Percentiles rank a stretch among this genome's conserved stretches.
Evolutionary conservation across 2,113 vertebrate genomes (phyloP).

Genomic region (Pachyramphus minor): DNA sequence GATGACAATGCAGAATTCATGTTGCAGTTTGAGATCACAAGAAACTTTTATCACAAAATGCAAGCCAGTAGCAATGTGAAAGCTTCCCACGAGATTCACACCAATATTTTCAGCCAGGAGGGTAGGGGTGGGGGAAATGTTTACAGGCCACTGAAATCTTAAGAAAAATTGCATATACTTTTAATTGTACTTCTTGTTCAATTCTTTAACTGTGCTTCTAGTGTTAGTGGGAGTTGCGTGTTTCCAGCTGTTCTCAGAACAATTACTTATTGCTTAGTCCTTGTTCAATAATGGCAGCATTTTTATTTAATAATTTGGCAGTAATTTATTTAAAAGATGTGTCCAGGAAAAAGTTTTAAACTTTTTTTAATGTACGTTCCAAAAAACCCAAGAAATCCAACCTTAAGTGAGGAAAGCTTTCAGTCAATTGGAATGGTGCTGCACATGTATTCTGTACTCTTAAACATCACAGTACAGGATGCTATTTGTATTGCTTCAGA

Average conservation of each 20-base stretch:
- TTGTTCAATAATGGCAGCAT: neutral
- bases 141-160: neutral
- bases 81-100: neutral
- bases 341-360: neutral
- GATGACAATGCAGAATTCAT: neutral
- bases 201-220: neutral
- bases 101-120: neutral
- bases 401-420: neutral
- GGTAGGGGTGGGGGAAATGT: neutral
- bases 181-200: neutral
- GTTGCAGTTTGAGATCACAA: neutral
- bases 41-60: neutral
- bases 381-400: neutral
- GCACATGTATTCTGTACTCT: neutral
- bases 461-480: accelerated
- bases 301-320: neutral
- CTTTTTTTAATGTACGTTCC: neutral
- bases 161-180: neutral
- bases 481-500: neutral
- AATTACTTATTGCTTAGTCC: neutral
- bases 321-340: neutral
- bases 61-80: neutral
- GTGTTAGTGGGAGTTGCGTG: neutral
- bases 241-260: neutral
- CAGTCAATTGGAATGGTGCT: neutral